A percentile compares a stretch with the other conserved stretches of the same genome.
These are phyloP conservation scores for Caenorhabditis panamensis DNA, from an alignment of 2,888 invertebrate species.

Conservation along the genomic window DNA sequence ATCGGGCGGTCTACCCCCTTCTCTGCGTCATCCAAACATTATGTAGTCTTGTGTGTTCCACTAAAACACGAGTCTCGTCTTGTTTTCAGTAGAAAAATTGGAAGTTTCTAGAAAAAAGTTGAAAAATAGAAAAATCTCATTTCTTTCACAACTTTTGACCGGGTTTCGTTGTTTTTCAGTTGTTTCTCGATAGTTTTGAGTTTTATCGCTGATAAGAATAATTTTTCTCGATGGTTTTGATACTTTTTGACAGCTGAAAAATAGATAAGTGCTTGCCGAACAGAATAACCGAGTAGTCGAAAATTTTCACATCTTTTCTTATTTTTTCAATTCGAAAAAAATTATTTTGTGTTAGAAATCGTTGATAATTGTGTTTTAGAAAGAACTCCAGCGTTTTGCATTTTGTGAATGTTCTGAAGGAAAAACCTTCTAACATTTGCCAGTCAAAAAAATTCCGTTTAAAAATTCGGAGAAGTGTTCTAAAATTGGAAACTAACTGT, in stretches of 20 bases:
- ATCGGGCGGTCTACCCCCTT: neutral
- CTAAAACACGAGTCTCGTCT: neutral
- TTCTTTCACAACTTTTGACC: neutral
- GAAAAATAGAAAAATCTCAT: neutral
- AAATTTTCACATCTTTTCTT: too few relatives aligned
- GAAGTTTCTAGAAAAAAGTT: constrained; percentile 2
- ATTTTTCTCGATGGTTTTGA: neutral
- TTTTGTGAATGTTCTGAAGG: too few relatives aligned
- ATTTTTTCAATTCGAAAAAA: too few relatives aligned
- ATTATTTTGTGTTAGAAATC: too few relatives aligned
- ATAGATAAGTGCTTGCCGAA: neutral
- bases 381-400: too few relatives aligned
- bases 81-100: neutral
- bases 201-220: neutral
- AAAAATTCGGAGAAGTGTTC: too few relatives aligned
- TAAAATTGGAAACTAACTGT: too few relatives aligned
- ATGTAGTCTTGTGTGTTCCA: neutral
- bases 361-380: too few relatives aligned
- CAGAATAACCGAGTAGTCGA: neutral
- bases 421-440: too few relatives aligned
- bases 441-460: too few relatives aligned
- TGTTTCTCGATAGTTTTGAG: neutral
- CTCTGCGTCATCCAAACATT: neutral
- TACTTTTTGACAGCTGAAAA: constrained; percentile 1
- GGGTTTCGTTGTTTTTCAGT: neutral